phyloP scores from a whole-genome alignment of 2,797 vertebrate genomes.

The Calcarius lapponicus region DNA sequence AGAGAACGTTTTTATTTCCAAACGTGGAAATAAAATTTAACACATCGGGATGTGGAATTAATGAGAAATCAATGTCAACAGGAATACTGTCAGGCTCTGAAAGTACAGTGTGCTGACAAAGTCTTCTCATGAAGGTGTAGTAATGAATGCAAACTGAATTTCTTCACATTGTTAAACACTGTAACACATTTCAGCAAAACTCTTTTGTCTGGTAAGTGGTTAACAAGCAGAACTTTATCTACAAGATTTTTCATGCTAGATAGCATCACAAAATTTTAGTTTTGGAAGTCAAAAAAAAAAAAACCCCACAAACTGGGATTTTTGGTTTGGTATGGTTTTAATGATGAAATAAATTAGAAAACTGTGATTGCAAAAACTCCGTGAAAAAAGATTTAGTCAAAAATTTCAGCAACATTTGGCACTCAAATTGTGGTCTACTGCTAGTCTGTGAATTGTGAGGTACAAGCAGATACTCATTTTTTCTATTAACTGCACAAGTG shows the following conservation, averaged over 20 bases:
- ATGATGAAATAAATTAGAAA: background rate
- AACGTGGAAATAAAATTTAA: background rate
- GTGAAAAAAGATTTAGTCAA: background rate
- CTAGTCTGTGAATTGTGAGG: background rate
- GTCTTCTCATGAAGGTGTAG: background rate
- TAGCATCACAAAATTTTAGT: background rate
- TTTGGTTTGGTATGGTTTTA: background rate
- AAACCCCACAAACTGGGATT: fast-evolving
- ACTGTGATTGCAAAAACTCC: background rate
- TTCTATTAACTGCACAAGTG: background rate
- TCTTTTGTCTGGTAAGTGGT: background rate
- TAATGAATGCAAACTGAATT: background rate
- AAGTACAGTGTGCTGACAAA: background rate
- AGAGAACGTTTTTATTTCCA: background rate
- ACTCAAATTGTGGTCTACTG: background rate
- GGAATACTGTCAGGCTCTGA: background rate
- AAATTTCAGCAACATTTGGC: background rate
- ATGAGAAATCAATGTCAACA: background rate
- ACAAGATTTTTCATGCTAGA: background rate
- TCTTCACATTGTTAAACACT: background rate
- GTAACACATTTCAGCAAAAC: background rate
- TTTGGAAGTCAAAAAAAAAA: background rate
- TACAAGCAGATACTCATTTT: background rate
- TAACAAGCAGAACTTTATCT: background rate
- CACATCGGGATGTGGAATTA: background rate